phyloP scores from a whole-genome alignment of 1,140 invertebrate species.

The Schlechtendalia chinensis region DNA sequence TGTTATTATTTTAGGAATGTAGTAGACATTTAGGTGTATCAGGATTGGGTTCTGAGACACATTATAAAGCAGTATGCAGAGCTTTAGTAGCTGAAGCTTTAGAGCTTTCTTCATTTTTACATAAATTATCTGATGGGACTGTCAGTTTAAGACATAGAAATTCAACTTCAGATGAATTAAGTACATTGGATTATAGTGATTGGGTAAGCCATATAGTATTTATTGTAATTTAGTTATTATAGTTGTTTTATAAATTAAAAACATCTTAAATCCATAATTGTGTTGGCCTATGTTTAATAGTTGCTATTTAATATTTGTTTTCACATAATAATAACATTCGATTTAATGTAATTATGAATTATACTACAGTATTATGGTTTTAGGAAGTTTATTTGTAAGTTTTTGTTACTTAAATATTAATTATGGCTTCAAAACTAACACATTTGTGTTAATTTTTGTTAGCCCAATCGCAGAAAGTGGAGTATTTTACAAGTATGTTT shows the following conservation, averaged over 20 bases:
- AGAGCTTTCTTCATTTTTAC: conserved; percentile 84
- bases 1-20: conserved; percentile 63
- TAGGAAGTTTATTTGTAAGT: conserved; percentile 35
- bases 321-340: background rate
- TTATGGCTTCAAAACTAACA: conserved; percentile 36
- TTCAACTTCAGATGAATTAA: conserved; percentile 64
- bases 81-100: conserved; percentile 86
- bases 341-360: background rate
- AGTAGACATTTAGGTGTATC: conserved; percentile 63
- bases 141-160: conserved; percentile 62
- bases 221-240: background rate
- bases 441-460: conserved; percentile 35
- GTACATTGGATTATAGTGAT: conserved; percentile 77
- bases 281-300: background rate
- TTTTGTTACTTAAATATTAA: background rate
- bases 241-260: conserved; percentile 18
- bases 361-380: conserved; percentile 18
- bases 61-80: conserved; percentile 88
- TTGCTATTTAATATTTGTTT: background rate
- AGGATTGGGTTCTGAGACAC: conserved; percentile 62
- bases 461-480: conserved; percentile 38
- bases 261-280: background rate
- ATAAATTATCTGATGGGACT: conserved; percentile 67
- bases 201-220: conserved; percentile 66
- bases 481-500: conserved; percentile 49